Conservation (phyloP, 2,888 invertebrate genomes). For the Liodrosophila aerea region DNA sequence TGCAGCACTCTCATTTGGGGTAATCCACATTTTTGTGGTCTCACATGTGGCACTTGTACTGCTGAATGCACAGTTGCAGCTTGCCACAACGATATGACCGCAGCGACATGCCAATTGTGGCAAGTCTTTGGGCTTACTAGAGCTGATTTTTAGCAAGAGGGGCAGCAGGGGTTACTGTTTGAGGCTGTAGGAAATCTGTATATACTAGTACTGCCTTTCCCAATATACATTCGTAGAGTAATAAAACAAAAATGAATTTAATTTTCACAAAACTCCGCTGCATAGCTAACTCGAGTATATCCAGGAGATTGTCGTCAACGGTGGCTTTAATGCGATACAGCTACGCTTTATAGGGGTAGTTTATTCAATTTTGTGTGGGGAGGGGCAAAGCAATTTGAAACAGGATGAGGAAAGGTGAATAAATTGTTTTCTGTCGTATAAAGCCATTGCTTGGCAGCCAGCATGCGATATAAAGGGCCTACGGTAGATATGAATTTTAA, state of each 20-base stretch:
- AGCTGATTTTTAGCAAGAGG: constrained; percentile 12
- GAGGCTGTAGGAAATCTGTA: constrained; percentile 1
- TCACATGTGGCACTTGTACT: constrained; percentile 34
- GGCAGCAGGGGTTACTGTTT: constrained; percentile 43
- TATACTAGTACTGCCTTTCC: neutral
- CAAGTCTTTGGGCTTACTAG: constrained; percentile 51
- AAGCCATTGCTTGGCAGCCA: constrained; percentile 61
- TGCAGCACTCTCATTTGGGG: constrained; percentile 42
- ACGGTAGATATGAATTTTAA: constrained; percentile 61
- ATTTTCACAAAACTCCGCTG: neutral
- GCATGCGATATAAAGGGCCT: constrained; percentile 34
- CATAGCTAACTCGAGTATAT: neutral
- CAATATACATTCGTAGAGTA: neutral
- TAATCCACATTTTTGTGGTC: constrained; percentile 70
- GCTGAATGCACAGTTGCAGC: constrained; percentile 3
- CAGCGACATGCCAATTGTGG: constrained; percentile 72
- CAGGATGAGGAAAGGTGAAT: constrained; percentile 70
- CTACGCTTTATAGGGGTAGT: neutral
- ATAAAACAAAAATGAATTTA: constrained; percentile 5
- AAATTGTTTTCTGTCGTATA: constrained; percentile 73
- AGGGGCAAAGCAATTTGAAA: constrained; percentile 42
- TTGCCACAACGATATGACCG: constrained; percentile 34
- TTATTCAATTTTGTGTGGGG: neutral
- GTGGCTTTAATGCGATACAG: constrained; percentile 22
- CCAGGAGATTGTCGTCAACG: constrained; percentile 3